Evolutionary conservation across 2,888 invertebrate species (phyloP).

Genomic region (Polietes domitor): DNA sequence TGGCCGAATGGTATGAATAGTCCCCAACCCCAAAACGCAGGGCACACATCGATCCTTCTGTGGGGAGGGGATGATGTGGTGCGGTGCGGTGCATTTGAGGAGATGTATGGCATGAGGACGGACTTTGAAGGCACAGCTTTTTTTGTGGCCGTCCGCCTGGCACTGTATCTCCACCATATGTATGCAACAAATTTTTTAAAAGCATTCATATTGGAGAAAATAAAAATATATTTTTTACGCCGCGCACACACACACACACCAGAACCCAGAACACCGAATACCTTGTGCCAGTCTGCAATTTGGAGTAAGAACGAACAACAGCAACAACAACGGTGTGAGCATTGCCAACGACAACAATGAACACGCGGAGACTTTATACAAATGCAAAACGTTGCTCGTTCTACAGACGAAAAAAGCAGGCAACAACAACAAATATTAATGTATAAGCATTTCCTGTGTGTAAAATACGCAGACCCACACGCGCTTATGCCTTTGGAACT

Average conservation of each 20-base stretch:
- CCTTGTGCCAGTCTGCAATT: constrained; percentile 3
- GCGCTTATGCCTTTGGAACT: constrained; percentile 11
- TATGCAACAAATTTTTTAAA: neutral
- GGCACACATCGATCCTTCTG: too few species aligned
- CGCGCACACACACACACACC: neutral
- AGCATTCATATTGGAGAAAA: neutral
- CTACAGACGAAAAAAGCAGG: neutral
- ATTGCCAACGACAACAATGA: neutral
- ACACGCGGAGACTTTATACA: neutral
- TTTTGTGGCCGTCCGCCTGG: neutral
- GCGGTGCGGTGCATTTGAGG: neutral
- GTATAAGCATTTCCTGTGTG: constrained; percentile 38
- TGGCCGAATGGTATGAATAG: neutral
- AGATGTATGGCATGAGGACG: neutral
- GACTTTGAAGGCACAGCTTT: neutral
- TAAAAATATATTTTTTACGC: constrained; percentile 10
- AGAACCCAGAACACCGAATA: neutral
- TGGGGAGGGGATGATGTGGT: neutral
- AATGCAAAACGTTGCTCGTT: neutral
- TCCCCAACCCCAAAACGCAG: neutral
- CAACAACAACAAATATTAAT: constrained; percentile 24
- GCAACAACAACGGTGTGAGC: neutral
- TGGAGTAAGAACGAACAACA: constrained; percentile 16
- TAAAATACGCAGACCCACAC: constrained; percentile 15
- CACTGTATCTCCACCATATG: neutral